Evolutionary conservation across 2,113 vertebrate species (phyloP).

Genomic region (Crotalus horridus): DNA sequence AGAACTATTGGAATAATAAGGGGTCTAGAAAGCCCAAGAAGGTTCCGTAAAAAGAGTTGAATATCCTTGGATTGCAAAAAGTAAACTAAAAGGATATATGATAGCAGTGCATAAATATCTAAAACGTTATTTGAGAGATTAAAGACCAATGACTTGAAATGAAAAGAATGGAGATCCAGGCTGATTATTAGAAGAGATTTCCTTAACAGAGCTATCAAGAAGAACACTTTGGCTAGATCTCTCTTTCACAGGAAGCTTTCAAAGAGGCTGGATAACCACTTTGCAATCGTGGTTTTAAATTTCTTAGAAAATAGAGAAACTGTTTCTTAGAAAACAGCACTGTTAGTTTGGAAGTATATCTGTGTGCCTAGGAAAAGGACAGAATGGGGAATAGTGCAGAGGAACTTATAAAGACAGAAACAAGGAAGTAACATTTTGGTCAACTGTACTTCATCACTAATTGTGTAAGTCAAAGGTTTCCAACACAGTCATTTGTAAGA

Average conservation of each 20-base stretch:
- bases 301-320: not conserved
- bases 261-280: not conserved
- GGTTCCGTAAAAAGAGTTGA: not conserved
- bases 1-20: not conserved
- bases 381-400: not conserved
- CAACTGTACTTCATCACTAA: not conserved
- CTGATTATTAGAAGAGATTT: not conserved
- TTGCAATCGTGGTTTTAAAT: not conserved
- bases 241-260: not conserved
- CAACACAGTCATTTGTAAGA: not conserved
- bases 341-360: not conserved
- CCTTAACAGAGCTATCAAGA: not conserved
- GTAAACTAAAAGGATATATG: not conserved
- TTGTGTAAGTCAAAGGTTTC: not conserved
- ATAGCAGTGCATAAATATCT: not conserved
- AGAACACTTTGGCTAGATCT: not conserved
- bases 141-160: not conserved
- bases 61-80: not conserved
- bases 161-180: not conserved
- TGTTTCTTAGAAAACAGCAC: not conserved
- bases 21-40: not conserved
- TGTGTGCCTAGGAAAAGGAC: not conserved
- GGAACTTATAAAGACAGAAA: not conserved
- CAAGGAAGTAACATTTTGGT: not conserved
- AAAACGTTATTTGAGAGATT: not conserved